phyloP scores from a whole-genome alignment of 1,140 invertebrate species.

The Drosophila sucinea region DNA sequence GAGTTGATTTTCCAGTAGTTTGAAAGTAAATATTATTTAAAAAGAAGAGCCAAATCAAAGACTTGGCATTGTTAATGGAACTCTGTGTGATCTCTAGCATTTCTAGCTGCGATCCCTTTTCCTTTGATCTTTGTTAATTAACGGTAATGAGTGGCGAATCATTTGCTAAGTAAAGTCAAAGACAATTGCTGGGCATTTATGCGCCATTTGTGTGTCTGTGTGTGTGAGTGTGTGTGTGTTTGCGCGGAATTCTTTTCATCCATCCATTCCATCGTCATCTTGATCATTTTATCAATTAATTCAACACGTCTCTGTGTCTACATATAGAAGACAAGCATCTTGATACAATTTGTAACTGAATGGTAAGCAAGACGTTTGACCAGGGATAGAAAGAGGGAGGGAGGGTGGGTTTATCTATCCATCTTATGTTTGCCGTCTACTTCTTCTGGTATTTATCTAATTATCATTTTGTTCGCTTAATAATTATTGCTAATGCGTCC shows the following conservation, averaged over 20 bases:
- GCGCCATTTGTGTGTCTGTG: conserved; percentile 1
- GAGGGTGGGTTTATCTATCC: conserved; percentile 10
- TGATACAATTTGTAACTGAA: conserved; percentile 65
- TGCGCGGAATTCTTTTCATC: conserved; percentile 27
- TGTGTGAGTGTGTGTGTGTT: too few relatives aligned
- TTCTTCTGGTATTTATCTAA: conserved; percentile 48
- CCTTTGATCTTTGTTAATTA: conserved; percentile 66
- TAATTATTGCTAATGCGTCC: conserved; percentile 53
- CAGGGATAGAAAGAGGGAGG: not conserved
- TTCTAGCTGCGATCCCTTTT: conserved; percentile 7
- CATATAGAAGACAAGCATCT: conserved; percentile 47
- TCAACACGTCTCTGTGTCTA: conserved; percentile 33
- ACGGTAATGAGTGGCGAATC: conserved; percentile 42
- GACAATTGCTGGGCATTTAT: conserved; percentile 65
- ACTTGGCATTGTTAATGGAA: conserved; percentile 36
- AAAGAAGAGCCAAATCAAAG: conserved; percentile 8
- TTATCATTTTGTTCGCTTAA: conserved; percentile 61
- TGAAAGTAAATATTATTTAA: not conserved
- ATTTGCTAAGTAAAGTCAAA: conserved; percentile 26
- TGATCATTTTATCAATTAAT: conserved; percentile 63
- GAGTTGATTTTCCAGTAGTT: conserved; percentile 4
- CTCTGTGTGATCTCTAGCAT: conserved; percentile 1
- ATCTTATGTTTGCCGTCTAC: conserved; percentile 37
- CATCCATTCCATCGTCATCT: conserved; percentile 11
- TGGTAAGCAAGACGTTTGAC: conserved; percentile 1